Conservation (phyloP, 2,797 vertebrate genomes). For the Phoeniculus purpureus region DNA sequence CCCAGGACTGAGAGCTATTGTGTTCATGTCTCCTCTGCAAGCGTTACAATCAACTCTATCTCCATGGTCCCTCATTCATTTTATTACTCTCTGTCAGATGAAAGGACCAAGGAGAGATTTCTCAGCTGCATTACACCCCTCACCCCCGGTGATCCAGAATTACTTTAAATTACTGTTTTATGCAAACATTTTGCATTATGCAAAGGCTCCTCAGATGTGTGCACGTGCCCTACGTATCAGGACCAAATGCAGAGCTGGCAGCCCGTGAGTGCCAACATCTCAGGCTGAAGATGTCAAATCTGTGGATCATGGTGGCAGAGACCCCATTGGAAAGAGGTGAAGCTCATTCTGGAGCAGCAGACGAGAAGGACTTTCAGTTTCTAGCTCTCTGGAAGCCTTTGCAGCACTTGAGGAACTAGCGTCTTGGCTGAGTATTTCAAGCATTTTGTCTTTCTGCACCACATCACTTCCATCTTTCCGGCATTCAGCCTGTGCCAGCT, state of each 20-base stretch:
- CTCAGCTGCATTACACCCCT: background rate
- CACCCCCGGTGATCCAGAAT: background rate
- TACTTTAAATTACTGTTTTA: background rate
- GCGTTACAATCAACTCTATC: background rate
- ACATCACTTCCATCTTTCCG: background rate
- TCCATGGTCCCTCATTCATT: background rate
- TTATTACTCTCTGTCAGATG: background rate
- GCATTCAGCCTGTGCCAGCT: background rate
- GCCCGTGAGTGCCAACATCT: fast-evolving
- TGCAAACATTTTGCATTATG: background rate
- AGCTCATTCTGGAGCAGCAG: background rate
- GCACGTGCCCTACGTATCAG: fast-evolving
- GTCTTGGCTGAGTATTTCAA: background rate
- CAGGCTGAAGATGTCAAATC: background rate
- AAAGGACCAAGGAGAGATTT: background rate
- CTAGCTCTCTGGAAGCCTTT: background rate
- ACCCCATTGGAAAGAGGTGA: background rate
- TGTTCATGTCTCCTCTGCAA: background rate
- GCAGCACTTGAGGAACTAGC: background rate
- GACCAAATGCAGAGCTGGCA: background rate
- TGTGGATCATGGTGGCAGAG: background rate
- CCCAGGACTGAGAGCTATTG: background rate
- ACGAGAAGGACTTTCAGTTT: background rate
- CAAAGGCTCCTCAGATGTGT: background rate
- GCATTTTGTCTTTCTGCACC: background rate